Conservation (phyloP, 2,888 invertebrate species). For the Xestoiulus laeticollis region DNA sequence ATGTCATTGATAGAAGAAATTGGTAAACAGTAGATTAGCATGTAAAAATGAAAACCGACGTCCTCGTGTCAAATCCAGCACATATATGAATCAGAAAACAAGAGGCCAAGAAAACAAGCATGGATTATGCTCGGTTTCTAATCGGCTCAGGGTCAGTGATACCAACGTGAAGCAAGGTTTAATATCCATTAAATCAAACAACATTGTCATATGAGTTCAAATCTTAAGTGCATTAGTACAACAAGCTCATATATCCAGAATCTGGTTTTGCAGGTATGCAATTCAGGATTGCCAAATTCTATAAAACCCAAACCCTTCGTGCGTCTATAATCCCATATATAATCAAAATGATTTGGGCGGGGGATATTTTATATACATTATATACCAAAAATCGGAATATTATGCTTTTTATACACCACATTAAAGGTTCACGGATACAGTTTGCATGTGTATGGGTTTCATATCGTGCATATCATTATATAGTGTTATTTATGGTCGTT, state of each 20-base stretch:
- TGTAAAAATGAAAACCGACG: background rate
- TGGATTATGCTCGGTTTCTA: background rate
- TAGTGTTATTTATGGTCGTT: background rate
- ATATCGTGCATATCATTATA: background rate
- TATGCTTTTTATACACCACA: background rate
- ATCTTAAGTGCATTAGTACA: background rate
- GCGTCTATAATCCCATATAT: background rate
- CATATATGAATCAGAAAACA: background rate
- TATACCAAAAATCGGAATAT: background rate
- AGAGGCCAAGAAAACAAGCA: background rate
- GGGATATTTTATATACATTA: background rate
- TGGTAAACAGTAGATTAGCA: background rate
- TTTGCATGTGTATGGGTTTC: background rate
- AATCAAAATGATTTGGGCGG: background rate
- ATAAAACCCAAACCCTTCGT: background rate
- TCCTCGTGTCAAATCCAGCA: background rate
- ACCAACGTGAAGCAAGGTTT: background rate
- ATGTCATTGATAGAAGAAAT: too few species aligned
- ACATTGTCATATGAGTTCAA: constrained; percentile 19
- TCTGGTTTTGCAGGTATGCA: background rate
- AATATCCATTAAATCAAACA: constrained; percentile 35
- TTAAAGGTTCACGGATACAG: background rate
- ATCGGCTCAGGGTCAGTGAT: constrained; percentile 39
- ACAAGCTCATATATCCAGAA: background rate
- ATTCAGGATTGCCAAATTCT: constrained; percentile 9